Base-by-base conservation (phyloP, 2,888 invertebrate species). In the Amiota mariae region DNA sequence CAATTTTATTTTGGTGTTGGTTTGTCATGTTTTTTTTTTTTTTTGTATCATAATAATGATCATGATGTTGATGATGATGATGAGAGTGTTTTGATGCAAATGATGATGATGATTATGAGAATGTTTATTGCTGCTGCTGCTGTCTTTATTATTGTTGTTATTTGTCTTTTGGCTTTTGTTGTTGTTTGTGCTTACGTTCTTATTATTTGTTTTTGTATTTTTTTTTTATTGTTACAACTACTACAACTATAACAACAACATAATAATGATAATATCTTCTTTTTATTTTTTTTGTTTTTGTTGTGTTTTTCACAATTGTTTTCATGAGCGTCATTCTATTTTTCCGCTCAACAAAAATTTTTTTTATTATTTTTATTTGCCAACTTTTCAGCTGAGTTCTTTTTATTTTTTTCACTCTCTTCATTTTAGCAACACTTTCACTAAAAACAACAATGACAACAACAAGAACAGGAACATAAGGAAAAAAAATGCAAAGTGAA, bases 351-450 rank as follows among this genome's bases (percentile, higher is more conserved):
- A n/a, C 57, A 57, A 36, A 2, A 36, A 36, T 36, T 36, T 36
- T 59, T 57, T 57, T 20, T 68, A 18, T 36, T 47, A 24, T 51
- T 68, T 63, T 36, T 63, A 36, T 63, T 63, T 63, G 18, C 36
- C 63, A 63, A n/a, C 24, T 46, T 63, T 59, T 72, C 54, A 36
- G 24, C 56, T 54, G 47, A 46, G 77, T 56, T 67, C 57, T 66
- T 66, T 72, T 71, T 68, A 1, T 63, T 70, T 71, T 13, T 56
- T 71, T 70, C 12, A 36, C 36, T 6, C 36, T 36, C 36, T 6
- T 73, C 61, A 63, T 76, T 66, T 59, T 72, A 68, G 67, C 64
- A 76, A 78, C 72, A 70, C 79, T 80, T 75, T 70, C 72, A 56
- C 72, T 49, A 64, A 36, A 36, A 36, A 36, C 61, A 64, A 63